phyloP scores from a whole-genome alignment of 2,888 invertebrate genomes.

The Zelleria hepariella region DNA sequence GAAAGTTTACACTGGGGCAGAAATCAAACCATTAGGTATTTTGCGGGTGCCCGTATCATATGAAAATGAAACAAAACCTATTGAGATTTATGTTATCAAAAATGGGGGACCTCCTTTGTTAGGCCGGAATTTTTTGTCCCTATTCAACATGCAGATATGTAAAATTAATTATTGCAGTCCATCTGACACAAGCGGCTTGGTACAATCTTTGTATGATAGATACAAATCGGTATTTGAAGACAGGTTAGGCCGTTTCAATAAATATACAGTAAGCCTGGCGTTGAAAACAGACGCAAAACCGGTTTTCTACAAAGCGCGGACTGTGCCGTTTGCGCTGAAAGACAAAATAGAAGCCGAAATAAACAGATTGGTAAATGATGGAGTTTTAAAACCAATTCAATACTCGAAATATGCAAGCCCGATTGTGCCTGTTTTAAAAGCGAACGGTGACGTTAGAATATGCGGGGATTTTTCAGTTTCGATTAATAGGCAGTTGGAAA shows the following conservation, averaged over 20 bases:
- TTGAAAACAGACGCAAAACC: background rate
- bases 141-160: background rate
- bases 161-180: background rate
- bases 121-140: background rate
- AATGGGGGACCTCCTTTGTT: background rate
- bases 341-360: background rate
- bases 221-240: background rate
- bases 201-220: background rate
- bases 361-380: background rate
- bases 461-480: slow-evolving; percentile 9
- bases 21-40: background rate
- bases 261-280: background rate
- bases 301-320: background rate
- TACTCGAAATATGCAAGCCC: background rate
- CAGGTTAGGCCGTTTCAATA: slow-evolving; percentile 12
- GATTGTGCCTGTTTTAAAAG: slow-evolving; percentile 1
- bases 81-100: background rate
- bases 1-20: background rate
- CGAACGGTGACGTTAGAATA: slow-evolving; percentile 3
- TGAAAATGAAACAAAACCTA: background rate
- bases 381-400: background rate
- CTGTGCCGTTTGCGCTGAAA: too few species aligned
- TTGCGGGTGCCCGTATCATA: background rate
- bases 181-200: too few species aligned
- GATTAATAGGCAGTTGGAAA: slow-evolving; percentile 8